phyloP scores from a whole-genome alignment of 2,888 invertebrate species.

The Pyrochroa serraticornis region DNA sequence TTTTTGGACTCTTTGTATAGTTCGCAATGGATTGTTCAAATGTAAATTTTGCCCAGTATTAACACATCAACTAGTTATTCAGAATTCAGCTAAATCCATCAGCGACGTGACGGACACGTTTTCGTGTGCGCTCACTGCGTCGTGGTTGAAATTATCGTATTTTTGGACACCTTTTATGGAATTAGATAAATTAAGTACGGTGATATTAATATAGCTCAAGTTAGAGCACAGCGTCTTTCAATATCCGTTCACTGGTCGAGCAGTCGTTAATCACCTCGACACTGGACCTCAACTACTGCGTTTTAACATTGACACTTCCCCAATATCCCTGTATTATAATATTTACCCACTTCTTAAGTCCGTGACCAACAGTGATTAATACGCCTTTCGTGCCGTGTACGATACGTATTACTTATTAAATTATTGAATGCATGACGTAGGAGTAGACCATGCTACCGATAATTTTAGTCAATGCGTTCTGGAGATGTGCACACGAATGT shows the following conservation, averaged over 20 bases:
- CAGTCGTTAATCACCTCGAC: conserved; percentile 37
- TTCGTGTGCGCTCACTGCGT: conserved; percentile 39
- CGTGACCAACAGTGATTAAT: conserved; percentile 45
- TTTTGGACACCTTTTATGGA: conserved; percentile 48
- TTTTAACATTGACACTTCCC: conserved; percentile 38
- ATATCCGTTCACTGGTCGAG: conserved; percentile 47
- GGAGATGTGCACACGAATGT: neutral
- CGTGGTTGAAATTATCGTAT: conserved; percentile 50
- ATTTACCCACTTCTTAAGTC: conserved; percentile 36
- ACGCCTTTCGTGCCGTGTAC: conserved; percentile 44
- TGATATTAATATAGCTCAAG: conserved; percentile 54
- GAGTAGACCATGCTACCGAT: conserved; percentile 26
- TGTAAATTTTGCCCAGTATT: conserved; percentile 40
- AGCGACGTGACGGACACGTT: conserved; percentile 30
- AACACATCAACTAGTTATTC: conserved; percentile 28
- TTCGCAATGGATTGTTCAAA: conserved; percentile 34
- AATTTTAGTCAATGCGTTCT: neutral
- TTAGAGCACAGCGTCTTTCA: conserved; percentile 51
- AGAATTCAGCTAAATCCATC: conserved; percentile 25
- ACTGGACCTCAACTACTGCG: conserved; percentile 36
- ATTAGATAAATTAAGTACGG: conserved; percentile 44
- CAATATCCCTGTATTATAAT: conserved; percentile 38
- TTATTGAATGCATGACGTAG: conserved; percentile 39
- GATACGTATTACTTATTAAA: conserved; percentile 35
- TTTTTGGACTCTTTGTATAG: conserved; percentile 42